These are phyloP conservation scores for Nemurella pictetii DNA, from an alignment of 2,888 invertebrate genomes.

Conservation along the genomic window DNA sequence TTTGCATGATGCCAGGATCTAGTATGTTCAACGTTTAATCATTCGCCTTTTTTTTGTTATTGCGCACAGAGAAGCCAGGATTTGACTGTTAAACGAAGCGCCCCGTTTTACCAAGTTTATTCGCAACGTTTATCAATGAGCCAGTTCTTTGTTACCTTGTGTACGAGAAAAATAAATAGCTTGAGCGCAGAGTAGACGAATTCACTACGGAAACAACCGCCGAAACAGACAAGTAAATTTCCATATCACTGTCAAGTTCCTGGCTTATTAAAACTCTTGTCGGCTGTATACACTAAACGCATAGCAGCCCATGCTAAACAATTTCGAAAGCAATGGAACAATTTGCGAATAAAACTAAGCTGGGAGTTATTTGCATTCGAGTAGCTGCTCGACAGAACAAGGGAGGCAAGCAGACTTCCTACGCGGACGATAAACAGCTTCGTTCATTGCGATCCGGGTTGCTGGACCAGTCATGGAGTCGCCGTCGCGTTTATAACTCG, in stretches of 20 bases:
- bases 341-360: background rate
- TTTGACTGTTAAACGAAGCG: background rate
- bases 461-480: background rate
- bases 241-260: background rate
- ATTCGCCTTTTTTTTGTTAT: background rate
- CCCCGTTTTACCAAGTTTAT: background rate
- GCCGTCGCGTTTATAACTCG: background rate
- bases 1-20: background rate
- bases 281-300: no score
- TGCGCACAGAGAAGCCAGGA: background rate
- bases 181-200: background rate
- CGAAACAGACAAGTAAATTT: background rate
- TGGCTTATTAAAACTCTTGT: background rate
- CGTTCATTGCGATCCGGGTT: background rate
- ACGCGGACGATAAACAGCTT: background rate
- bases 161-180: background rate
- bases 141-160: background rate
- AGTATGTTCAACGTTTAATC: background rate
- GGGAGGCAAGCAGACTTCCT: background rate
- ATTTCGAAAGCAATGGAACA: background rate
- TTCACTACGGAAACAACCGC: background rate
- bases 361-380: background rate
- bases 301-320: background rate
- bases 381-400: background rate
- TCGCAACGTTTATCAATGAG: background rate